Percentiles rank a stretch among this genome's conserved stretches.
Evolutionary conservation across 2,113 vertebrate genomes (phyloP).

Genomic region (Etheostoma cragini): DNA sequence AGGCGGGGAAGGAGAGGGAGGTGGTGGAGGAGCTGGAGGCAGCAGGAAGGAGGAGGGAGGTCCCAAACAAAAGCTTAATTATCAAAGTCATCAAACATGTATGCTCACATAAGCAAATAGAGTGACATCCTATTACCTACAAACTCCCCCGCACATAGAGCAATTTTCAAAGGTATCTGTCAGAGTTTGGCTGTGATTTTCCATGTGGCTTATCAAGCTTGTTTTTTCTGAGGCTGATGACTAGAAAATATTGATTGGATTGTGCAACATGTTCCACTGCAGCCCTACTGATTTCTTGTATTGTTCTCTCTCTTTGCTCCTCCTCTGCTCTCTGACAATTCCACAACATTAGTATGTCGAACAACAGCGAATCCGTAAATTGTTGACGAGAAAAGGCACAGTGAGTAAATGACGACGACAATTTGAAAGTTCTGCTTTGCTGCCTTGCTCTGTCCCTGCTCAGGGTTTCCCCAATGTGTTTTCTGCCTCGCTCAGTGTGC

Average conservation of each 20-base stretch:
- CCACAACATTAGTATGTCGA: conserved; percentile 61
- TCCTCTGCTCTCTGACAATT: conserved; percentile 60
- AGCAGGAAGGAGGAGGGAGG: conserved; percentile 46
- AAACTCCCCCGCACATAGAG: conserved; percentile 18
- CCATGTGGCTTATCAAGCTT: conserved; percentile 57
- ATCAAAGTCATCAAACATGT: conserved; percentile 69
- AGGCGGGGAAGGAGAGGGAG: conserved; percentile 40
- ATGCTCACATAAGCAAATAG: conserved; percentile 56
- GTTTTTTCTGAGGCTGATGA: conserved; percentile 71
- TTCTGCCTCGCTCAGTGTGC: conserved; percentile 50
- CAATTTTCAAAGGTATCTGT: conserved; percentile 35
- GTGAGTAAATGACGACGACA: conserved; percentile 57
- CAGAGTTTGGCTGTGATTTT: conserved; percentile 49
- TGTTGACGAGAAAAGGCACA: conserved; percentile 54
- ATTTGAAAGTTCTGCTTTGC: conserved; percentile 63
- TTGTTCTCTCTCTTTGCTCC: conserved; percentile 41
- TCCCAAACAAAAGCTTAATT: conserved; percentile 75
- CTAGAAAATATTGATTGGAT: conserved; percentile 76
- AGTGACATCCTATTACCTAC: conserved; percentile 47
- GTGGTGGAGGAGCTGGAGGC: conserved; percentile 25
- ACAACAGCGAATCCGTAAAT: conserved; percentile 52
- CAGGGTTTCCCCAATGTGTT: conserved; percentile 62
- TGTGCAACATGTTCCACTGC: conserved; percentile 76
- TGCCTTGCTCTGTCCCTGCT: conserved; percentile 44
- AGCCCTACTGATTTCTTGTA: conserved; percentile 65